Evolutionary conservation across 2,113 vertebrate species (phyloP), one percentile per base, ranked within the genome.

Genomic region (Brienomyrus longianalis): DNA sequence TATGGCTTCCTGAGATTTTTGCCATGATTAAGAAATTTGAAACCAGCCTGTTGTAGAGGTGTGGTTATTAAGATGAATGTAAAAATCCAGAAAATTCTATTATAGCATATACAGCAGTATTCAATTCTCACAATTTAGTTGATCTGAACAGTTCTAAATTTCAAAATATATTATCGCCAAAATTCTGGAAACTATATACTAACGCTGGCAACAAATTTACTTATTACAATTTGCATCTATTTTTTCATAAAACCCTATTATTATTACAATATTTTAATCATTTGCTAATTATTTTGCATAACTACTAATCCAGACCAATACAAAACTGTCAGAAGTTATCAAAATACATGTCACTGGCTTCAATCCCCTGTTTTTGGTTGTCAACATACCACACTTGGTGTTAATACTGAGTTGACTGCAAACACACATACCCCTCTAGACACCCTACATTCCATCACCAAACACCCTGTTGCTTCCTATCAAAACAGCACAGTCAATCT

Each of bases 281-380:
- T 54, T 89, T 84, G 88, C 77, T 80, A 89, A 84, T 77, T 77
- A 17, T 85, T 21, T 89, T 62, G 70, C 52, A 89, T 45, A 56
- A 89, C 77, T 84, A 84, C 51, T 45, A 45, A 66, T 85, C 52
- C 77, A 89, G 21, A 85, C 43, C 43, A 48, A 43, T 84, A 89
- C 48, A 89, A 84, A 83, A 89, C 88, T 83, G 87, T 48, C 87
- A 74, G 86, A 88, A 88, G 54, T 89, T 89, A 80, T 89, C 51
- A 59, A 83, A 89, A 52, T 89, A 62, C 43, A 45, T 74, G 3
- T 88, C 45, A 48, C 62, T 88, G 62, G 87, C 87, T 48, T 88
- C 45, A 4, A 23, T 74, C 87, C 87, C 87, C 74, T 43, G 50
- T 83, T 83, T 83, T 83, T 83, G 88, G 88, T 89, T 84, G 62